Evolutionary conservation across 2,113 vertebrate genomes (phyloP).

Genomic region (Thomomys bottae): DNA sequence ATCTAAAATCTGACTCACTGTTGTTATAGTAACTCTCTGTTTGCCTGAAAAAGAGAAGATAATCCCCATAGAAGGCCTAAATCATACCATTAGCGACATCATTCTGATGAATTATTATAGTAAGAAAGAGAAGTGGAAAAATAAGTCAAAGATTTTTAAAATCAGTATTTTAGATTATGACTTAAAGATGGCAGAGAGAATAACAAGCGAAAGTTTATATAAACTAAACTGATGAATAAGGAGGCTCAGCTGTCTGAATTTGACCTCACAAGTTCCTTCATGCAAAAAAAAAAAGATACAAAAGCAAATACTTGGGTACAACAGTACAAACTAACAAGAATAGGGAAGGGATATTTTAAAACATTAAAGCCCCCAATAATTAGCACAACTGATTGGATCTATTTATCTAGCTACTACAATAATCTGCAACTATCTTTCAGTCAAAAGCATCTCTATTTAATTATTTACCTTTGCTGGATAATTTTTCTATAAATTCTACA

Average conservation of each 20-base stretch:
- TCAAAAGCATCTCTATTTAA: neutral
- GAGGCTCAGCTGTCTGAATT: neutral
- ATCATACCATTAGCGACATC: neutral
- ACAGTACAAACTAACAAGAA: constrained; percentile 4
- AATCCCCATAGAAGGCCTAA: neutral
- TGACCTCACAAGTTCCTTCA: neutral
- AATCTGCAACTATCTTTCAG: constrained; percentile 13
- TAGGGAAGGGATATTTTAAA: neutral
- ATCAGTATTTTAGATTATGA: neutral
- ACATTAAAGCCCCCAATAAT: neutral
- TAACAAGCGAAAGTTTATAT: neutral
- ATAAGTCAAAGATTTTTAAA: neutral
- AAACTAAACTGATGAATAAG: neutral
- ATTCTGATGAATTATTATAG: neutral
- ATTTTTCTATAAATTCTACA: constrained; percentile 4
- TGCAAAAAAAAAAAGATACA: constrained; percentile 13
- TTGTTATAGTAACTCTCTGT: constrained; percentile 63
- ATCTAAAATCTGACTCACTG: constrained; percentile 79
- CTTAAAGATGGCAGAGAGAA: neutral
- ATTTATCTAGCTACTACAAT: neutral
- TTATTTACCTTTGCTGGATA: neutral
- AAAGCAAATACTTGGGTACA: neutral
- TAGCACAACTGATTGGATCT: neutral
- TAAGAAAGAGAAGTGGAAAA: neutral
- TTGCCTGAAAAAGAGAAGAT: constrained; percentile 65